Conservation (phyloP, 2,888 invertebrate species). For the Leptinotarsa juncta region DNA sequence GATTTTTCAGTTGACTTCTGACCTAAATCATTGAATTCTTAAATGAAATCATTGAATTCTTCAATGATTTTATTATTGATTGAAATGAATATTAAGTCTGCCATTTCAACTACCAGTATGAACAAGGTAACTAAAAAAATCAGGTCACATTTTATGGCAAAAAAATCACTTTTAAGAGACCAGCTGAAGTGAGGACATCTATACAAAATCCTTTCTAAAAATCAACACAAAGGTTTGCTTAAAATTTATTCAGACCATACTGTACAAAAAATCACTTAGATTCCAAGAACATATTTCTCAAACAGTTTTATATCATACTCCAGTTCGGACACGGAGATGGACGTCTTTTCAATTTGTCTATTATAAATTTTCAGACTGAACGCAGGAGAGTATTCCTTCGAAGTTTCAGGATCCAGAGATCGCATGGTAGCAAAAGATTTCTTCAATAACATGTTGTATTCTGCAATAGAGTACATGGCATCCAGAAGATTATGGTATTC, state of each 20-base stretch:
- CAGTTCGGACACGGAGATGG: constrained; percentile 15
- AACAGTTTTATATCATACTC: constrained; percentile 11
- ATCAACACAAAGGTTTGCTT: neutral
- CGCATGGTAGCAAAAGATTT: constrained; percentile 18
- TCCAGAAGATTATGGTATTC: constrained; percentile 27
- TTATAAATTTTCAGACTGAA: constrained; percentile 9
- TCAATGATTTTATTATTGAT: too few relatives aligned
- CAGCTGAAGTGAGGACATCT: constrained; percentile 19
- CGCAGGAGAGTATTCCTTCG: too few relatives aligned
- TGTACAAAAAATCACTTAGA: neutral
- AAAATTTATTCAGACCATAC: constrained; percentile 10
- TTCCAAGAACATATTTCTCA: neutral
- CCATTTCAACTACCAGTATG: neutral
- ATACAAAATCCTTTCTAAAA: neutral
- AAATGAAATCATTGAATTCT: too few relatives aligned
- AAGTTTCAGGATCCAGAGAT: constrained; percentile 4
- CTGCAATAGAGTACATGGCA: constrained; percentile 17
- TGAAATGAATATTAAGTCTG: too few relatives aligned
- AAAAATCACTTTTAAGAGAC: neutral
- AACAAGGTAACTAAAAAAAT: constrained; percentile 22
- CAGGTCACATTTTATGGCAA: constrained; percentile 38
- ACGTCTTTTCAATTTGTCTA: constrained; percentile 29
- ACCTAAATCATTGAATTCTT: too few relatives aligned
- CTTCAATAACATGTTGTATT: constrained; percentile 23
- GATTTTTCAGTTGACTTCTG: too few relatives aligned